These are phyloP conservation scores for Epirrita christyi DNA, from an alignment of 2,888 invertebrate genomes.

Conservation along the genomic window DNA sequence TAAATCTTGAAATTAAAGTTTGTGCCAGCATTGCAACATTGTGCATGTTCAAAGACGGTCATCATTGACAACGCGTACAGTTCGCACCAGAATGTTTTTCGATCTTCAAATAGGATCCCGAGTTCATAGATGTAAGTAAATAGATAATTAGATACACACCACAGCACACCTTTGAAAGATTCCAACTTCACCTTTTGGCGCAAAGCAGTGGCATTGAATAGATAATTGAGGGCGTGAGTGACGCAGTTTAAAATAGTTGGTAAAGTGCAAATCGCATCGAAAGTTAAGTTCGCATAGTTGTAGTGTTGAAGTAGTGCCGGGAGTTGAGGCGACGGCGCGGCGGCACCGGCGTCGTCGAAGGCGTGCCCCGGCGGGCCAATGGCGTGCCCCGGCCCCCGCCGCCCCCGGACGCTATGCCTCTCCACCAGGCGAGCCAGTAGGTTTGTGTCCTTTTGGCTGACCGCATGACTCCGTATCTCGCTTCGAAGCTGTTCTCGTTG, in stretches of 20 bases:
- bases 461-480: conserved; percentile 85
- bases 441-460: conserved; percentile 86
- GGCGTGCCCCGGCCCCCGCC: conserved; percentile 72
- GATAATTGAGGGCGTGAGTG: conserved; percentile 42
- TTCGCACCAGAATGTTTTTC: neutral
- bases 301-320: conserved; percentile 54
- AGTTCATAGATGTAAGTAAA: conserved; percentile 12
- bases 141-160: neutral
- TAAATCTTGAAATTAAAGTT: neutral
- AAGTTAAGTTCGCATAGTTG: conserved; percentile 62
- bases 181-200: conserved; percentile 27
- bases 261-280: conserved; percentile 52
- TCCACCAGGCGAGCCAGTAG: conserved; percentile 81
- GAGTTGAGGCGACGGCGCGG: conserved; percentile 53
- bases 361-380: conserved; percentile 80
- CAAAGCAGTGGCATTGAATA: conserved; percentile 39
- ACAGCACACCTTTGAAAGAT: conserved; percentile 25
- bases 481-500: conserved; percentile 83
- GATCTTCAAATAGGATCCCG: neutral
- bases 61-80: neutral
- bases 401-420: conserved; percentile 67
- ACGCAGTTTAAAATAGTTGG: conserved; percentile 50
- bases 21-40: neutral
- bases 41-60: neutral
- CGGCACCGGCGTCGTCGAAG: conserved; percentile 69